These are phyloP conservation scores for Megaleporinus macrocephalus DNA, from an alignment of 2,113 vertebrate species.

Conservation along the genomic window DNA sequence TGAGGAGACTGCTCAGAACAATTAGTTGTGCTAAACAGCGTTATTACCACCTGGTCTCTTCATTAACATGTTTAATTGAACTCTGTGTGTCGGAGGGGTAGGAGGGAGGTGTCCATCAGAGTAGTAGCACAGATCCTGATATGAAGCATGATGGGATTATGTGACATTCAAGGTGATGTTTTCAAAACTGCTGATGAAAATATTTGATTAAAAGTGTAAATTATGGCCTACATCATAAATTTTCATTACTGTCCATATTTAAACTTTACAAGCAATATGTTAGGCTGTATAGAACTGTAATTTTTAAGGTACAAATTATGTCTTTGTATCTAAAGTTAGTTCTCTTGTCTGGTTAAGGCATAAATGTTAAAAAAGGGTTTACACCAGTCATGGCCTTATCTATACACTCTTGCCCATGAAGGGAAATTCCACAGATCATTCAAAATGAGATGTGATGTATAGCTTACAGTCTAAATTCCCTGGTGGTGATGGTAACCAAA, in stretches of 20 bases:
- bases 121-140: not conserved
- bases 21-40: slow-evolving; percentile 39
- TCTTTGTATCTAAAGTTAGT: not conserved
- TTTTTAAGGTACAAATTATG: not conserved
- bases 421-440: no score
- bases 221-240: not conserved
- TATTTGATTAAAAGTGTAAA: not conserved
- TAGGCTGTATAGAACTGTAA: not conserved
- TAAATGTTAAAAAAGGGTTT: not conserved
- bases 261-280: not conserved
- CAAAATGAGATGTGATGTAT: no score
- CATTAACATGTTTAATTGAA: slow-evolving; percentile 47
- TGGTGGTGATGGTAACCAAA: no score
- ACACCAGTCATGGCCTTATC: not conserved
- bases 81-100: not conserved
- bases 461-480: no score
- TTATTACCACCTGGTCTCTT: slow-evolving; percentile 38
- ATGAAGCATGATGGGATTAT: not conserved
- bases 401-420: not conserved
- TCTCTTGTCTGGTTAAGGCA: not conserved
- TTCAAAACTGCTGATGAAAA: not conserved
- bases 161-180: not conserved
- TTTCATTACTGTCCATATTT: not conserved
- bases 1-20: slow-evolving; percentile 28
- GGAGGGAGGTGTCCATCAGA: not conserved